Evolutionary conservation across 2,888 invertebrate species (phyloP), one percentile per base, ranked within the genome.

Genomic region (Eucriotettix oculatus): DNA sequence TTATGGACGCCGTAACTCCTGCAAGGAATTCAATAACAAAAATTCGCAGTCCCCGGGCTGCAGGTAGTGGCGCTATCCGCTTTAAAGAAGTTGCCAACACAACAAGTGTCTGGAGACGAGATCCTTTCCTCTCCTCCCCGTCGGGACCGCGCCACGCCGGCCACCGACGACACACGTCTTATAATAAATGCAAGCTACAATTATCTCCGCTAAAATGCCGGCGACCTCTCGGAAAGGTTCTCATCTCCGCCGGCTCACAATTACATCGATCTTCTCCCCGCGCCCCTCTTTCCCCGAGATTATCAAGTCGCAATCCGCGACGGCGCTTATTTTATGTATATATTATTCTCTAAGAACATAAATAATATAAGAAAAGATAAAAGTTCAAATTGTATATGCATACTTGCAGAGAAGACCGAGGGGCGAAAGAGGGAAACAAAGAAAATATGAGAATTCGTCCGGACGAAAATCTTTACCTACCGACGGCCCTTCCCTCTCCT

Each of bases 21-120:
- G 58, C 60, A 42, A 60, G 63, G 64, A 64, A 64, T 64, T 64
- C 64, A 64, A 64, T 64, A 64, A 64, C 63, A 64, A 63, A 64
- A 64, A 62, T 64, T 64, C 59, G 48, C 48, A 48, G 48, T n/a
- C 48, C 48, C 48, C 14, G 48, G 48, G 48, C 48, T 3, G 14
- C 48, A 48, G 48, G 48, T 48, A 48, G n/a, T 12, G 14, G 48
- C 12, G 48, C 48, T n/a, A 48, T 48, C 48, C 48, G 12, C 48
- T 48, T 48, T 48, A 48, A 48, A n/a, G 48, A 48, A n/a, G 48
- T n/a, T 48, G 48, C 48, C 48, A n/a, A n/a, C 48, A 48, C 48
- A 48, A 48, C 48, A 48, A 48, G 48, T 48, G 48, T 48, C 48
- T 12, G 12, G 48, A 48, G n/a, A n/a, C 12, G 48, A 48, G 48